Percentiles rank a stretch among this genome's conserved stretches.
Evolutionary conservation across 2,888 invertebrate species (phyloP).

Genomic region (Phytoseiulus persimilis): DNA sequence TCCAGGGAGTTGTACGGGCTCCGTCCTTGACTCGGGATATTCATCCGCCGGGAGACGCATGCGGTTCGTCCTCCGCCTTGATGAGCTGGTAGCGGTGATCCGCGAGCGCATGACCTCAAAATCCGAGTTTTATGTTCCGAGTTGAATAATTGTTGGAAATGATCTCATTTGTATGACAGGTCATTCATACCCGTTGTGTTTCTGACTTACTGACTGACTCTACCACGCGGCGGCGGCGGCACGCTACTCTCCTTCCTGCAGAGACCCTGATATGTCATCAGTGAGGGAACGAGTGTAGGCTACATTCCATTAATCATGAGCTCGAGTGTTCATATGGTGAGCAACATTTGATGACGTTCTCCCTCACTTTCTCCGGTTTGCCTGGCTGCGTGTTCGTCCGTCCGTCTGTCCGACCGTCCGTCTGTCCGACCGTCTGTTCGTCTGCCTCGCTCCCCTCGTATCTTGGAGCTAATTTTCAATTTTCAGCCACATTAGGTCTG

Average conservation of each 20-base stretch:
- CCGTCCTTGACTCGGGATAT: too few relatives aligned
- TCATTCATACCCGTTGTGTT: not conserved
- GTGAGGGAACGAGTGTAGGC: not conserved
- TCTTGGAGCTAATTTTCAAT: constrained; percentile 36
- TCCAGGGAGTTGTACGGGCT: not conserved
- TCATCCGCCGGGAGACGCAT: not conserved
- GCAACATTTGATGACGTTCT: constrained; percentile 5
- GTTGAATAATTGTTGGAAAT: not conserved
- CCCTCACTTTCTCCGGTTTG: not conserved
- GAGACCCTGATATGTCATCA: not conserved
- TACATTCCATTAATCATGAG: constrained; percentile 5
- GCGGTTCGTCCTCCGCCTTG: not conserved
- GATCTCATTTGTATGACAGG: not conserved
- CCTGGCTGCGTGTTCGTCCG: not conserved
- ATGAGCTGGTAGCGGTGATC: not conserved
- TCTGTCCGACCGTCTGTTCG: not conserved
- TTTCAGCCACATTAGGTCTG: constrained; percentile 37
- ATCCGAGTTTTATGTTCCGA: not conserved
- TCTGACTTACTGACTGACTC: not conserved
- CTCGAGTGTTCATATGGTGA: not conserved
- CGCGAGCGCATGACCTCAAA: not conserved
- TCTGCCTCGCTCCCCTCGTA: not conserved
- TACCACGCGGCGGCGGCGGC: not conserved
- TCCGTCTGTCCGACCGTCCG: constrained; percentile 13
- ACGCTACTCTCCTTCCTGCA: not conserved